Conservation (phyloP, 2,113 vertebrate genomes). For the Stigmatopora nigra region DNA sequence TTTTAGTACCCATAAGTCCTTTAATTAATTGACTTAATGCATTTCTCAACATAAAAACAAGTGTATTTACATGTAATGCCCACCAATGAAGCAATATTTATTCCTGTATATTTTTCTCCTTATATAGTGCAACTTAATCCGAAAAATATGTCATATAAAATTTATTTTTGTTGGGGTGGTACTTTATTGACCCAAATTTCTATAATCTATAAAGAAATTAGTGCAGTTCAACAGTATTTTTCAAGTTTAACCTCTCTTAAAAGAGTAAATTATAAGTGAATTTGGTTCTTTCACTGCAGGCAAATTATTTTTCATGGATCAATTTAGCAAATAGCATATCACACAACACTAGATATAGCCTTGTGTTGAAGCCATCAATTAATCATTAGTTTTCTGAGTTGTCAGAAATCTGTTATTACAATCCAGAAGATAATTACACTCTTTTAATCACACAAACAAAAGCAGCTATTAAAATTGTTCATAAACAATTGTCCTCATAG, state of each 20-base stretch:
- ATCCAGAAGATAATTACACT: conserved; percentile 59
- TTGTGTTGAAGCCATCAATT: conserved; percentile 40
- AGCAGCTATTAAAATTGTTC: conserved; percentile 53
- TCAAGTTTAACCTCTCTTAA: conserved; percentile 30
- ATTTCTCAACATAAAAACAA: conserved; percentile 13
- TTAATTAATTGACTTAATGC: too few relatives aligned
- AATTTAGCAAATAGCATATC: conserved; percentile 40
- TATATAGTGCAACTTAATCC: conserved; percentile 1
- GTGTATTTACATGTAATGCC: conserved; percentile 44
- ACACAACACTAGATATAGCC: conserved; percentile 25
- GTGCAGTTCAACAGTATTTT: conserved; percentile 27
- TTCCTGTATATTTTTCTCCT: conserved; percentile 38
- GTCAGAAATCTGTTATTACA: conserved; percentile 41
- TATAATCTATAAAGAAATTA: conserved; percentile 35
- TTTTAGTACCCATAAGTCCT: too few relatives aligned
- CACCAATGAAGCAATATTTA: conserved; percentile 10
- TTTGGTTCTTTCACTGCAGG: conserved; percentile 32
- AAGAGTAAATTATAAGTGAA: background rate
- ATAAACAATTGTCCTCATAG: conserved; percentile 46
- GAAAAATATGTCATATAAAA: background rate
- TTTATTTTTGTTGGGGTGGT: conserved; percentile 23
- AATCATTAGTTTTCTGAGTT: conserved; percentile 5
- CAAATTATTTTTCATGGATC: conserved; percentile 44
- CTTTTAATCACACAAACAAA: conserved; percentile 59
- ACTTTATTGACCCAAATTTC: conserved; percentile 36